phyloP scores from a whole-genome alignment of 1,140 invertebrate genomes.

The Mya arenaria region DNA sequence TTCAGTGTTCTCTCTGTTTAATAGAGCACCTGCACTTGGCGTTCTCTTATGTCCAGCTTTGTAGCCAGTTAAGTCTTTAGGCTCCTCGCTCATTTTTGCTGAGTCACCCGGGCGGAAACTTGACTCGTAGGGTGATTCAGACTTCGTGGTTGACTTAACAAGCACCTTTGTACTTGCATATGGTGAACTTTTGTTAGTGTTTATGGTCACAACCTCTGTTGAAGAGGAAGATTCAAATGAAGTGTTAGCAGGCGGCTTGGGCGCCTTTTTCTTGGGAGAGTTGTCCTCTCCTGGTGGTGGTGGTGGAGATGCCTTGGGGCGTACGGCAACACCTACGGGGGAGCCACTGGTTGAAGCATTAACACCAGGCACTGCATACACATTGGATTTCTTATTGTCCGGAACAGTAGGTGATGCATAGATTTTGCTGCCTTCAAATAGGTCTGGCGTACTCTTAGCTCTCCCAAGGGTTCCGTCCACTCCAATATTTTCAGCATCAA shows the following conservation, averaged over 20 bases:
- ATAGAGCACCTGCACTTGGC: conserved; percentile 58
- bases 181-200: conserved; percentile 61
- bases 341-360: conserved; percentile 34
- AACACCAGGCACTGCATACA: conserved; percentile 51
- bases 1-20: conserved; percentile 34
- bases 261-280: conserved; percentile 53
- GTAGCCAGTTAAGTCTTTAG: conserved; percentile 62
- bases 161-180: conserved; percentile 46
- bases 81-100: conserved; percentile 70
- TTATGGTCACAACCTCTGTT: conserved; percentile 72
- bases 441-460: conserved; percentile 74
- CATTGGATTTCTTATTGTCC: conserved; percentile 46
- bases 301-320: conserved; percentile 67
- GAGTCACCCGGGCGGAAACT: conserved; percentile 77
- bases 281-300: conserved; percentile 53
- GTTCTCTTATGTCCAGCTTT: conserved; percentile 61
- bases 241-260: conserved; percentile 43
- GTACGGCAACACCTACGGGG: conserved; percentile 13
- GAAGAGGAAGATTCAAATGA: conserved; percentile 52
- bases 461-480: conserved; percentile 63
- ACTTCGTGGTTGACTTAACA: conserved; percentile 44
- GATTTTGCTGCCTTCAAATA: conserved; percentile 54
- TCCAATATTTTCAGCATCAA: conserved; percentile 69
- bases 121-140: conserved; percentile 73
- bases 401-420: conserved; percentile 65